Percentiles rank a stretch among this genome's conserved stretches.
These are phyloP conservation scores for Esperia sulphurella DNA, from an alignment of 2,888 invertebrate species.

Conservation along the genomic window DNA sequence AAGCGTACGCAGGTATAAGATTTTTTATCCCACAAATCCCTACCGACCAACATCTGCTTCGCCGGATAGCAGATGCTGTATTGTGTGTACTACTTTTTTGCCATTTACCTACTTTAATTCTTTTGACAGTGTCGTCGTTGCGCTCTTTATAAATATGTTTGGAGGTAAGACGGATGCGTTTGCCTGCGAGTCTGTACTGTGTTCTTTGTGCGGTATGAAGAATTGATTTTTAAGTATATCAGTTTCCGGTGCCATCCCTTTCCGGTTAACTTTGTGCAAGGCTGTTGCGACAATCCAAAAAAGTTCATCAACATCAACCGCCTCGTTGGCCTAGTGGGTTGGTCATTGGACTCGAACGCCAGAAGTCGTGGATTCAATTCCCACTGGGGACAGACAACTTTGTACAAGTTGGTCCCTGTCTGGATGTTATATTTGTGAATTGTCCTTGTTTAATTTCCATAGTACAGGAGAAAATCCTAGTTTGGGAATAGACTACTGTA, in stretches of 20 bases:
- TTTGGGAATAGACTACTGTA: no score
- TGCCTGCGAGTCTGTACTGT: conserved; percentile 11
- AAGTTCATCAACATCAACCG: no score
- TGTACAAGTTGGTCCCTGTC: no score
- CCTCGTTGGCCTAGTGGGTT: no score
- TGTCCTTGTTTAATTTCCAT: no score
- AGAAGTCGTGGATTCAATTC: no score
- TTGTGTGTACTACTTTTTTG: conserved; percentile 8
- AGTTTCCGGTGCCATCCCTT: conserved; percentile 41
- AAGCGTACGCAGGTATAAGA: conserved; percentile 11
- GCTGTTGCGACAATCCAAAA: no score
- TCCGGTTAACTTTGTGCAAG: no score
- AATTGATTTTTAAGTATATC: conserved; percentile 57
- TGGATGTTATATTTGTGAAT: no score
- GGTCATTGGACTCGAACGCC: no score
- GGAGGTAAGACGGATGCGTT: conserved; percentile 16
- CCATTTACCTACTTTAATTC: conserved; percentile 4
- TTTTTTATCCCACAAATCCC: conserved; percentile 17
- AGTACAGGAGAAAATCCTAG: no score
- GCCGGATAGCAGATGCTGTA: conserved; percentile 14
- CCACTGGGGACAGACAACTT: no score
- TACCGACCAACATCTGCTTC: conserved; percentile 45
- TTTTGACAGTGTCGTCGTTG: conserved; percentile 8
- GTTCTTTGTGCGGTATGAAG: conserved; percentile 23
- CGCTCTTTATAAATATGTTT: conserved; percentile 3